Conservation (phyloP, 2,113 vertebrate species). For the Cyphomyrus discorhynchus region DNA sequence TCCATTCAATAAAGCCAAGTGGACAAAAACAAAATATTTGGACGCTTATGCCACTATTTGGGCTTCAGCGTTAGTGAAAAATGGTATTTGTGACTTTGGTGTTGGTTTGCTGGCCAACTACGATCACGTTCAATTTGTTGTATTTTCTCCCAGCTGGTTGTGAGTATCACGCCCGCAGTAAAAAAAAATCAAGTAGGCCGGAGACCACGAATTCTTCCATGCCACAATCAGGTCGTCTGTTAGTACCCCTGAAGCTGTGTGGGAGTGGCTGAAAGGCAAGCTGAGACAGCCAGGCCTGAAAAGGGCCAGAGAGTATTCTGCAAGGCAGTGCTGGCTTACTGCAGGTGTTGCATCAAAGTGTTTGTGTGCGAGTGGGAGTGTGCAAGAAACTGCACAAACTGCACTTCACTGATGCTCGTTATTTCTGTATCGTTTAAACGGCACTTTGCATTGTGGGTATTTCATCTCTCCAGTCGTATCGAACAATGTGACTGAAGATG, state of each 20-base stretch:
- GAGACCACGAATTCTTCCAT: background rate
- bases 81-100: background rate
- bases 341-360: background rate
- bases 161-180: background rate
- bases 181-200: background rate
- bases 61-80: background rate
- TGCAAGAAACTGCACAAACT: background rate
- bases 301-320: background rate
- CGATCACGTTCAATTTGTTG: background rate
- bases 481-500: background rate
- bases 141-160: background rate
- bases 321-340: background rate
- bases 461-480: background rate
- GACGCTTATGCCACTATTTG: background rate
- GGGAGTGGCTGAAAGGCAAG: background rate
- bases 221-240: background rate
- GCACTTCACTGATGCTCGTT: background rate
- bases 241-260: background rate
- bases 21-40: background rate
- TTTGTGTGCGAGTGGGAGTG: background rate
- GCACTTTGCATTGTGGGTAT: background rate
- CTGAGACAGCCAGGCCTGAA: background rate
- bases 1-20: background rate
- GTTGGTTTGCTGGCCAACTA: background rate
- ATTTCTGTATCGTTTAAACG: background rate